Conservation (phyloP, 2,888 invertebrate species). For the Oligia latruncula region DNA sequence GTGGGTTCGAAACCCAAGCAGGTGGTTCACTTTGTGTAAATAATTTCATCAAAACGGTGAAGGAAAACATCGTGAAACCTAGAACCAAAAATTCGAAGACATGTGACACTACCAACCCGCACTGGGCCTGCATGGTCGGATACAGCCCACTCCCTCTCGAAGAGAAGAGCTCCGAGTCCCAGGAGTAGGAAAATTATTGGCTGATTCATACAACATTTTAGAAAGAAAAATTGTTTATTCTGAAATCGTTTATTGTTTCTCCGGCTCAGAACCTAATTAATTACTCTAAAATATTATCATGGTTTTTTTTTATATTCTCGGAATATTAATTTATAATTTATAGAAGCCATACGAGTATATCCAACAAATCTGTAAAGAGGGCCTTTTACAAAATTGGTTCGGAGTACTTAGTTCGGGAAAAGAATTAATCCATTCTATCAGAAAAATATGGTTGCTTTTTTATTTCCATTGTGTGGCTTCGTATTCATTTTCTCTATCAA, state of each 20-base stretch:
- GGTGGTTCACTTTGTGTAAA: not conserved
- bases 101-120: no score
- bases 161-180: no score
- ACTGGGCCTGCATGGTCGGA: no score
- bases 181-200: no score
- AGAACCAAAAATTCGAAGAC: no score
- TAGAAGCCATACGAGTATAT: not conserved
- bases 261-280: not conserved
- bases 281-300: not conserved
- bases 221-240: no score
- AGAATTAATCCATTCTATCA: not conserved
- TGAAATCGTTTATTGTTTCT: not conserved
- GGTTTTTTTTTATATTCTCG: conserved; percentile 1
- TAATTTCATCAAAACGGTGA: no score
- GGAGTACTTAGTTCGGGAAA: not conserved
- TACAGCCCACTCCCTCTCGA: no score
- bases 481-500: not conserved
- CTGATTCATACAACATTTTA: not conserved
- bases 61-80: no score
- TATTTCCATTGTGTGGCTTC: not conserved
- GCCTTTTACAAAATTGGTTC: not conserved
- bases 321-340: conserved; percentile 7
- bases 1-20: not conserved
- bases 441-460: not conserved
- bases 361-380: not conserved